A percentile compares a stretch with the other conserved stretches of the same genome.
Evolutionary conservation across 2,888 invertebrate genomes (phyloP).

Genomic region (Protodeltote pygarga): DNA sequence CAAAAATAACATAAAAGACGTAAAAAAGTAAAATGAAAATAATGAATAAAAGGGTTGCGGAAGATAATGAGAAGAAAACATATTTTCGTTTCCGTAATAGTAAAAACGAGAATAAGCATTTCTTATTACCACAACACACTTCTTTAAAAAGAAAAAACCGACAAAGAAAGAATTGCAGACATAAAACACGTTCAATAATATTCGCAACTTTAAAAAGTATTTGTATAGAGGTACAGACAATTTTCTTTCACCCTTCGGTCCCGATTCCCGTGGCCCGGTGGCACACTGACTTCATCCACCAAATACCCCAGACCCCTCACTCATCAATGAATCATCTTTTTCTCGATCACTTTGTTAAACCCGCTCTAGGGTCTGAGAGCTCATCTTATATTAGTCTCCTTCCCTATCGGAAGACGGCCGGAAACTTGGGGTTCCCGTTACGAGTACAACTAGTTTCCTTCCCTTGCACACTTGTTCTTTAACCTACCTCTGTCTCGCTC

Average conservation of each 20-base stretch:
- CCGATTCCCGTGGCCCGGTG: conserved; percentile 65
- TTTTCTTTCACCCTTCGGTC: conserved; percentile 55
- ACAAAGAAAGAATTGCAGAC: conserved; percentile 6
- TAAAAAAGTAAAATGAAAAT: neutral
- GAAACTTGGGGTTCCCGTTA: conserved; percentile 76
- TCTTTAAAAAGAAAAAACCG: conserved; percentile 1
- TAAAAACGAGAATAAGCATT: neutral
- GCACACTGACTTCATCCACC: conserved; percentile 68
- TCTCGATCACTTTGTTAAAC: conserved; percentile 34
- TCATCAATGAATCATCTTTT: conserved; percentile 53
- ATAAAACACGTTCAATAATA: conserved; percentile 42
- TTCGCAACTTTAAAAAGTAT: conserved; percentile 36
- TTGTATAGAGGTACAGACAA: conserved; percentile 30
- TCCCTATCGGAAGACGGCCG: conserved; percentile 73
- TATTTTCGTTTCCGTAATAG: neutral
- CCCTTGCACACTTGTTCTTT: conserved; percentile 51
- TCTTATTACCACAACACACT: neutral
- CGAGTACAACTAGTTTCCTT: conserved; percentile 49
- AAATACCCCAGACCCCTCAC: conserved; percentile 48
- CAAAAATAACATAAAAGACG: too few species aligned
- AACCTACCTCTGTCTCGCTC: conserved; percentile 52
- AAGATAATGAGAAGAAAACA: conserved; percentile 7
- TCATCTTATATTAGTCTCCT: conserved; percentile 61
- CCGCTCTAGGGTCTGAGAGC: conserved; percentile 54
- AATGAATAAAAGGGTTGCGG: neutral